phyloP scores from a whole-genome alignment of 2,797 vertebrate species.

The Poecilia picta region DNA sequence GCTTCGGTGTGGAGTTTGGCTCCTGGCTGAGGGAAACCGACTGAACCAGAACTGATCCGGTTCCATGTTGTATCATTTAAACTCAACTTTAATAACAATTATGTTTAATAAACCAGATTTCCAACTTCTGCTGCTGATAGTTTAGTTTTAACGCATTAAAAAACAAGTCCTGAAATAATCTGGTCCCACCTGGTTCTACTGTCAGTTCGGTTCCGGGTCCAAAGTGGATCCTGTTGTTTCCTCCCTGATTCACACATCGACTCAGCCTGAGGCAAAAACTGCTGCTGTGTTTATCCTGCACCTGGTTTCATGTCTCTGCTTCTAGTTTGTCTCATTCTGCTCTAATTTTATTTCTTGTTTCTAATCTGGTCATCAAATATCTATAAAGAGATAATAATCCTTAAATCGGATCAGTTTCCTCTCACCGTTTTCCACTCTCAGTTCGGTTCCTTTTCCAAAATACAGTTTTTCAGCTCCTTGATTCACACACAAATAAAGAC shows the following conservation, averaged over 20 bases:
- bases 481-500: slow-evolving; percentile 6
- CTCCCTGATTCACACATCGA: slow-evolving; percentile 72
- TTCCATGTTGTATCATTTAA: neutral
- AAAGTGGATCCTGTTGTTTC: slow-evolving; percentile 44
- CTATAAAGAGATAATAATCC: too few species aligned
- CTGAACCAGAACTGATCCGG: neutral
- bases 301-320: neutral
- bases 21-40: neutral
- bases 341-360: neutral
- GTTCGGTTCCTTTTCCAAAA: slow-evolving; percentile 1
- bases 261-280: slow-evolving; percentile 64
- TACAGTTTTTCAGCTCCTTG: accelerated
- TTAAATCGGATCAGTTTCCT: too few species aligned
- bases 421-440: neutral
- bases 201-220: slow-evolving; percentile 73
- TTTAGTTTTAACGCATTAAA: neutral
- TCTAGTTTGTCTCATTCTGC: neutral
- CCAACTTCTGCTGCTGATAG: neutral
- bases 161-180: neutral
- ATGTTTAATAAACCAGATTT: neutral
- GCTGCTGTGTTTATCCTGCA: neutral
- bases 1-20: neutral
- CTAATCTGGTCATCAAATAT: neutral
- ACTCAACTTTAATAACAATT: neutral
- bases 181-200: slow-evolving; percentile 32